Evolutionary conservation across 2,888 invertebrate species (phyloP), one percentile per base, ranked within the genome.

Genomic region (Lasioglossum figueresi): DNA sequence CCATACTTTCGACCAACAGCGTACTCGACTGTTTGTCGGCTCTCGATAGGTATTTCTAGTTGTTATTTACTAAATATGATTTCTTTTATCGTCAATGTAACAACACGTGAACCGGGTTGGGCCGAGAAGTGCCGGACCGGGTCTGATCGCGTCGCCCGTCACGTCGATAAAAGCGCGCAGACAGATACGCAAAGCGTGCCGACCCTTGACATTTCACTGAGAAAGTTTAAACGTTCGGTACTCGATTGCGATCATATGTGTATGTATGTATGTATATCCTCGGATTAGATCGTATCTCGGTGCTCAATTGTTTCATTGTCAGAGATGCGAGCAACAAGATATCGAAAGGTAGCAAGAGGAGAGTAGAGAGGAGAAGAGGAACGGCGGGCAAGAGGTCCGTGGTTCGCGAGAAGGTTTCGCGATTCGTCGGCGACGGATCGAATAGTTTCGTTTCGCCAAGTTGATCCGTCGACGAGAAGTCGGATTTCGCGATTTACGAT

Each of bases 151-250:
- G 37, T 23, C 40, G 59, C 45, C 4, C 59, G 27, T 43, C 14
- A 72, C 59, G 45, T 84, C 79, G 74, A 79, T 85, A 85, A 84
- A 85, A 27, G 78, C 34, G 48, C 75, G 27, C 75, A 43, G 45
- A 37, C 31, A 43, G 79, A 75, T 85, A 77, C 74, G 3, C 70
- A 27, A 86, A 85, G 63, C 63, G 73, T 45, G 31, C 23, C 37
- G 56, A 82, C 82, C 82, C 74, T 86, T 79, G 87, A 86, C 79
- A 82, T 86, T 86, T 82, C 52, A 48, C 43, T 34, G 48, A 70
- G 43, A 76, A 77, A 71, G 74, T 82, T 82, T 86, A 86, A 85
- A 78, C 82, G 73, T 86, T 63, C 86, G 34, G 72, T 78, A 79
- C 86, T 86, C 82, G 78, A 68, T 76, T 81, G 78, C 48, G 37